Percentiles rank a stretch among this genome's conserved stretches.
Evolutionary conservation across 2,888 invertebrate genomes (phyloP).

Genomic region (Therioaphis trifolii): DNA sequence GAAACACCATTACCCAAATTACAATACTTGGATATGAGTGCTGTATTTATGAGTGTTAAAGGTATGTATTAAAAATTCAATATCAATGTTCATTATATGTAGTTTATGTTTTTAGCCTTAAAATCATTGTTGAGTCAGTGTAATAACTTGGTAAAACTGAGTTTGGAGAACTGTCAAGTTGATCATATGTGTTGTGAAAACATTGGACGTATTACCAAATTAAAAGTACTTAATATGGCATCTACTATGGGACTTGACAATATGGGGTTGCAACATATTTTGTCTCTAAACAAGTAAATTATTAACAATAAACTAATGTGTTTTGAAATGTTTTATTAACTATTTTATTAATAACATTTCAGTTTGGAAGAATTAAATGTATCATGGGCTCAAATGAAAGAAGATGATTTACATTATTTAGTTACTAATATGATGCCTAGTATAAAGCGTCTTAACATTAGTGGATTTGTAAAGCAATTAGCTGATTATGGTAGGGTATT

Average conservation of each 20-base stretch:
- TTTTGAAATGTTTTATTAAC: conserved; percentile 30
- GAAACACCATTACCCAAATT: conserved; percentile 70
- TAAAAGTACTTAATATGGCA: conserved; percentile 86
- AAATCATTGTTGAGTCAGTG: conserved; percentile 76
- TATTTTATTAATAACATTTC: conserved; percentile 63
- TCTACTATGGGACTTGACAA: conserved; percentile 81
- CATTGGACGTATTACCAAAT: conserved; percentile 75
- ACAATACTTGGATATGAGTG: conserved; percentile 88
- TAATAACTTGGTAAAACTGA: conserved; percentile 80
- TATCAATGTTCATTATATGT: not conserved
- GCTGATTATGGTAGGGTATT: conserved; percentile 78
- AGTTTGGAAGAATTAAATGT: conserved; percentile 80
- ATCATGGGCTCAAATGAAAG: conserved; percentile 81
- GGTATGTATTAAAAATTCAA: not conserved
- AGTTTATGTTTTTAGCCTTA: too few species aligned
- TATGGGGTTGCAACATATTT: conserved; percentile 75
- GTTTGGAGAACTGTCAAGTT: conserved; percentile 82
- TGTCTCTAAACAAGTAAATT: conserved; percentile 68
- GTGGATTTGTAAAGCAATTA: conserved; percentile 83
- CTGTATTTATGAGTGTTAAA: conserved; percentile 75
- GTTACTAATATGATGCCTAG: conserved; percentile 75
- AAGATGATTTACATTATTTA: conserved; percentile 74
- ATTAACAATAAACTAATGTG: not conserved
- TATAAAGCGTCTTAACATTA: conserved; percentile 81
- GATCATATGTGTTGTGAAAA: conserved; percentile 76